Percentiles rank a stretch among this genome's conserved stretches.
These are phyloP conservation scores for Silurus asotus DNA, from an alignment of 2,113 vertebrate genomes.

Conservation along the genomic window DNA sequence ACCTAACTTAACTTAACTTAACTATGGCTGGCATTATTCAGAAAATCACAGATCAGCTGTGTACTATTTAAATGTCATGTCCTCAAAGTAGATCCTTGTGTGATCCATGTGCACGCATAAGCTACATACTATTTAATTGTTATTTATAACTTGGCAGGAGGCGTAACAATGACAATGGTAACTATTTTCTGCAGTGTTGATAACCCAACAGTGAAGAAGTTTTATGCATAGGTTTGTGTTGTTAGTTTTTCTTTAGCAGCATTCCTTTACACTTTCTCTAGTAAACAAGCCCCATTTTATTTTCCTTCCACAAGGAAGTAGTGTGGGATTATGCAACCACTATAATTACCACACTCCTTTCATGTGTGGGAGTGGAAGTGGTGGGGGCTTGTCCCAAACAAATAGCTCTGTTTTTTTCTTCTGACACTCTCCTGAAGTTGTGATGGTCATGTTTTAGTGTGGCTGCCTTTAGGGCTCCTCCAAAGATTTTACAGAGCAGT, in stretches of 20 bases:
- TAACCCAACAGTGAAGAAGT: conserved; percentile 31
- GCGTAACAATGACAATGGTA: conserved; percentile 34
- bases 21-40: not conserved
- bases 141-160: conserved; percentile 9
- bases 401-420: not conserved
- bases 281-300: conserved; percentile 55
- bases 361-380: conserved; percentile 42
- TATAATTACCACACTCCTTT: conserved; percentile 60
- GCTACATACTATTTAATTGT: conserved; percentile 8
- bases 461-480: not conserved
- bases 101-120: not conserved
- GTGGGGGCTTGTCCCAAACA: conserved; percentile 23
- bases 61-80: conserved; percentile 9
- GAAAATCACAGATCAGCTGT: conserved; percentile 2
- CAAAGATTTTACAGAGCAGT: not conserved
- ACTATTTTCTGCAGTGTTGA: conserved; percentile 50
- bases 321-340: conserved; percentile 58
- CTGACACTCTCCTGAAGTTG: conserved; percentile 5
- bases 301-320: conserved; percentile 32
- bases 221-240: conserved; percentile 54
- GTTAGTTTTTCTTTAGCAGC: conserved; percentile 20
- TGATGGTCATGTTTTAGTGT: conserved; percentile 1
- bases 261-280: conserved; percentile 28
- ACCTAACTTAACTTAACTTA: too few species aligned
- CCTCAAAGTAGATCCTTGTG: not conserved